Conservation (phyloP, 2,113 vertebrate species). For the Phycodurus eques region DNA sequence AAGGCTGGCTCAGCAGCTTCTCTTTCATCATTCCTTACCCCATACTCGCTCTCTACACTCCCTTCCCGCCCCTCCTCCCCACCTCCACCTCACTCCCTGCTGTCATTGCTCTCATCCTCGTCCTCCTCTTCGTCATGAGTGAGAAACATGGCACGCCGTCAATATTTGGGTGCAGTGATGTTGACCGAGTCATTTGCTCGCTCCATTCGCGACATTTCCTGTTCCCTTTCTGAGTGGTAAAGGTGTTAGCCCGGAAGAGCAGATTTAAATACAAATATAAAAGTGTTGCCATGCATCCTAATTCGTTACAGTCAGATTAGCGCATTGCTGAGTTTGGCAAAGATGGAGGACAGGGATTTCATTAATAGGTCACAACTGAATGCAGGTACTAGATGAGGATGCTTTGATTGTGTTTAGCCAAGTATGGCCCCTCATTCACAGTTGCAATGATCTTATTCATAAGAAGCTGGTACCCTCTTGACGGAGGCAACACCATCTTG, state of each 20-base stretch:
- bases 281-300: neutral
- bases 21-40: conserved; percentile 55
- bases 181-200: conserved; percentile 21
- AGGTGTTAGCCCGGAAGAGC: neutral
- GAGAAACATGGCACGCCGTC: conserved; percentile 18
- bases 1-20: conserved; percentile 70
- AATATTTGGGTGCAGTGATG: conserved; percentile 19
- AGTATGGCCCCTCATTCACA: neutral
- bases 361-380: neutral
- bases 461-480: neutral
- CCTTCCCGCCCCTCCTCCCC: neutral
- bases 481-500: conserved; percentile 44
- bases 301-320: conserved; percentile 3
- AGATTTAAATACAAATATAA: neutral
- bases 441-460: conserved; percentile 1
- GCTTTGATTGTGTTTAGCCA: conserved; percentile 1
- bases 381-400: neutral
- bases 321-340: neutral
- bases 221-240: neutral
- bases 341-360: conserved; percentile 15
- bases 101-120: neutral
- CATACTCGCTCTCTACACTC: conserved; percentile 22
- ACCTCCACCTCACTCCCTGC: conserved; percentile 5
- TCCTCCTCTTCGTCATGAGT: conserved; percentile 14
- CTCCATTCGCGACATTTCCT: conserved; percentile 50